Conservation (phyloP, 2,113 vertebrate genomes). For the Gobius niger region DNA sequence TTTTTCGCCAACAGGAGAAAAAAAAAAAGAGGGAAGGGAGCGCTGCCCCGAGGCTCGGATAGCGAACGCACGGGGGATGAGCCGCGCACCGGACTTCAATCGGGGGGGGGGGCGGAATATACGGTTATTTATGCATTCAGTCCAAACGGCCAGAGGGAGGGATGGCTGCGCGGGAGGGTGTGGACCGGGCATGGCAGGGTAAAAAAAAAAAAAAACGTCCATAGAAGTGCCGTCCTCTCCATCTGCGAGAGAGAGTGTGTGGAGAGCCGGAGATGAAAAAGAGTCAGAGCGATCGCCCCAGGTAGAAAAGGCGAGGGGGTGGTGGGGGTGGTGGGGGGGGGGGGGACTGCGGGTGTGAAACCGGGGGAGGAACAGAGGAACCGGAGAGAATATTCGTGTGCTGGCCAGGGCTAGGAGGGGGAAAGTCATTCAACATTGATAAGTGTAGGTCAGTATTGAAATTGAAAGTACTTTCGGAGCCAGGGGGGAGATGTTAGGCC, state of each 20-base stretch:
- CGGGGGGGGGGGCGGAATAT: conserved; percentile 47
- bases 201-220: conserved; percentile 60
- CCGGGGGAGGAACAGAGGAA: conserved; percentile 25
- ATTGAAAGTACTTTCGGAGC: not conserved
- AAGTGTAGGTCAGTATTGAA: conserved; percentile 13
- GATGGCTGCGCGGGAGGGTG: conserved; percentile 33
- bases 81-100: conserved; percentile 60
- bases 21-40: conserved; percentile 36
- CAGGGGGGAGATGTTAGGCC: no score
- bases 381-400: not conserved
- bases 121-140: conserved; percentile 63
- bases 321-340: no score
- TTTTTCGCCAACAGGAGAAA: conserved; percentile 34
- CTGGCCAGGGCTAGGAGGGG: not conserved
- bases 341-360: conserved; percentile 40
- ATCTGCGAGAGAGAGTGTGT: conserved; percentile 39
- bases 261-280: conserved; percentile 56
- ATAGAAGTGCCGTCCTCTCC: conserved; percentile 55
- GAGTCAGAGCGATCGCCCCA: conserved; percentile 40
- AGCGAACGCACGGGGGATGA: conserved; percentile 49
- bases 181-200: conserved; percentile 56
- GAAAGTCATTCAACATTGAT: no score
- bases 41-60: conserved; percentile 43
- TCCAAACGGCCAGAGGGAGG: conserved; percentile 22
- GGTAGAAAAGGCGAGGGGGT: conserved; percentile 18